Conservation (phyloP, 1,140 invertebrate genomes). For the Contarinia nasturtii region DNA sequence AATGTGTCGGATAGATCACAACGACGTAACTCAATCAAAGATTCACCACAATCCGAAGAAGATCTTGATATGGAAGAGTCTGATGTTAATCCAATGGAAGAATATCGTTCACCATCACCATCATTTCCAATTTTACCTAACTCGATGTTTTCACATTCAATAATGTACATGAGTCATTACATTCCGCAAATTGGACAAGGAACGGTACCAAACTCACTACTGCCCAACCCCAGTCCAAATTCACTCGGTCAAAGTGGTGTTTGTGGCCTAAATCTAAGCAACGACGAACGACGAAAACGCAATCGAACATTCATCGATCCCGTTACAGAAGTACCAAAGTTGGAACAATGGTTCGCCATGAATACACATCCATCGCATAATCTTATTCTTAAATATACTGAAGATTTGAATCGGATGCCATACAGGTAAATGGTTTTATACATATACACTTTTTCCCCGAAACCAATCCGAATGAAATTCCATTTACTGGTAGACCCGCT, state of each 20-base stretch:
- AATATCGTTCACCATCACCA: constrained; percentile 21
- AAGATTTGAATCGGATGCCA: constrained; percentile 85
- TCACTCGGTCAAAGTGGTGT: constrained; percentile 25
- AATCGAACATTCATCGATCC: constrained; percentile 99
- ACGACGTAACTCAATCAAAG: constrained; percentile 11
- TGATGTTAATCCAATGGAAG: constrained; percentile 19
- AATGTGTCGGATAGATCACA: not conserved
- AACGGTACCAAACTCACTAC: constrained; percentile 20
- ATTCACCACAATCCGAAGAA: constrained; percentile 22
- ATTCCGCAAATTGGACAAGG: constrained; percentile 33
- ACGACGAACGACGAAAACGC: constrained; percentile 73
- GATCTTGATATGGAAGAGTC: constrained; percentile 24
- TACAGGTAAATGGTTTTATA: constrained; percentile 30
- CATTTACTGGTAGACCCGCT: too few relatives aligned
- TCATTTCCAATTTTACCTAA: constrained; percentile 60
- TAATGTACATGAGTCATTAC: constrained; percentile 84
- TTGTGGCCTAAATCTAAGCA: constrained; percentile 35
- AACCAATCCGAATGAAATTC: too few relatives aligned
- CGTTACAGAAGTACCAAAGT: constrained; percentile 86
- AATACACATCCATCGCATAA: constrained; percentile 96
- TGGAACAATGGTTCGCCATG: constrained; percentile 93
- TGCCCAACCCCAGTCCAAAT: constrained; percentile 14
- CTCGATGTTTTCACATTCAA: constrained; percentile 64
- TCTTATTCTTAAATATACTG: constrained; percentile 90
- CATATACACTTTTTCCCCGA: too few relatives aligned